Evolutionary conservation across 2,797 vertebrate genomes (phyloP), one percentile per base, ranked within the genome.

Genomic region (Coreius guichenoti): DNA sequence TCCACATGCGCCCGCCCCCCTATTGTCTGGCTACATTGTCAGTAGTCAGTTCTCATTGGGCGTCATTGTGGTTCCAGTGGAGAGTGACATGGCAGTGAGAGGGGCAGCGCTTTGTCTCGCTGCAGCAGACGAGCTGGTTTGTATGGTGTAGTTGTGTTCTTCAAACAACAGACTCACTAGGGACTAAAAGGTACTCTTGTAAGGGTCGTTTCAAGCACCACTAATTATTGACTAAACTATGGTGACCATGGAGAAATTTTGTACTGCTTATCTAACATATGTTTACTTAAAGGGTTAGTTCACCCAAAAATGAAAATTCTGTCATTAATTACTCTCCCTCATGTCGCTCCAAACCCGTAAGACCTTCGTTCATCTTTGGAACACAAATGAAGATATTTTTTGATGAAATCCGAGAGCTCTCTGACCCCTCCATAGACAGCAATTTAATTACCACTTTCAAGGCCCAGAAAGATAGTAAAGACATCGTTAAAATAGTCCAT

Each of bases 31-130:
- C 77, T 85, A 51, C 43, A 75, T 86, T 88, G 88, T 90, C 87
- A n/a, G 51, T 36, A 87, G 88, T 90, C 87, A 77, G 51, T 56
- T 89, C 86, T 90, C 21, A 39, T 88, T 84, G 78, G 85, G 83
- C 67, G 33, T 79, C 86, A 82, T 31, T 87, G 75, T 80, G 82
- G 58, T 83, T 83, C 77, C 84, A 80, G 78, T 79, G 47, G 74
- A 79, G 81, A 86, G 72, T 90, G 86, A 84, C 88, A 82, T 79
- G 86, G 54, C 74, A 58, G 65, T 90, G 73, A 76, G 31, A 76
- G 7, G 49, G 3, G 73, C 47, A 75, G 74, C 74, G 36, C 69
- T 51, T 75, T n/a, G 26, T n/a, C 36, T 83, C n/a, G 26, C 26
- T 82, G 45, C 45, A 63, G 74, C 31, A 51, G 43, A 33, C 21